Conservation (phyloP, 2,797 vertebrate species). For the Peromyscus eremicus region DNA sequence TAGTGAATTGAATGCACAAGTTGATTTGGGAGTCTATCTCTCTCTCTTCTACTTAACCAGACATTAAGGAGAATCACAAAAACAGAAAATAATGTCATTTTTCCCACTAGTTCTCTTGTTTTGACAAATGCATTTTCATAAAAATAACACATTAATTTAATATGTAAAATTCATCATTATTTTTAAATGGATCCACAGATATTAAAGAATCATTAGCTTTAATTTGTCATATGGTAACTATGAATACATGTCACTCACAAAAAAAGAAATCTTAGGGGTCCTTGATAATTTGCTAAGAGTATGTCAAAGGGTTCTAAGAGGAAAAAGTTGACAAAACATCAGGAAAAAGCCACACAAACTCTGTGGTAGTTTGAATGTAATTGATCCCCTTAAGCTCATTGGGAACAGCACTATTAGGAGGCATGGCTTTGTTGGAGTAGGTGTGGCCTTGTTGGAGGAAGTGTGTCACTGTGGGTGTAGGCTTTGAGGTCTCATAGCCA, state of each 20-base stretch:
- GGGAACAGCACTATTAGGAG: background rate
- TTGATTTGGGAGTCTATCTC: background rate
- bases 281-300: conserved; percentile 15
- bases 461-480: background rate
- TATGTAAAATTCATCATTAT: background rate
- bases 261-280: background rate
- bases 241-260: background rate
- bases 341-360: background rate
- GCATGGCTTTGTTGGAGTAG: background rate
- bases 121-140: conserved; percentile 30
- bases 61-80: background rate
- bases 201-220: background rate
- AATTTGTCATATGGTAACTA: conserved; percentile 1
- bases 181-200: background rate
- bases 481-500: background rate
- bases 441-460: background rate
- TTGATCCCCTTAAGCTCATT: background rate
- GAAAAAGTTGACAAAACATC: conserved; percentile 21
- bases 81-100: conserved; percentile 28
- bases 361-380: background rate
- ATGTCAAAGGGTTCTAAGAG: background rate
- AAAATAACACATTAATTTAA: background rate
- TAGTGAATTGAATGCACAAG: background rate
- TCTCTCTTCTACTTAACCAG: background rate
- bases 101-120: background rate